phyloP scores from a whole-genome alignment of 2,888 invertebrate species.

The Eudemis profundana region DNA sequence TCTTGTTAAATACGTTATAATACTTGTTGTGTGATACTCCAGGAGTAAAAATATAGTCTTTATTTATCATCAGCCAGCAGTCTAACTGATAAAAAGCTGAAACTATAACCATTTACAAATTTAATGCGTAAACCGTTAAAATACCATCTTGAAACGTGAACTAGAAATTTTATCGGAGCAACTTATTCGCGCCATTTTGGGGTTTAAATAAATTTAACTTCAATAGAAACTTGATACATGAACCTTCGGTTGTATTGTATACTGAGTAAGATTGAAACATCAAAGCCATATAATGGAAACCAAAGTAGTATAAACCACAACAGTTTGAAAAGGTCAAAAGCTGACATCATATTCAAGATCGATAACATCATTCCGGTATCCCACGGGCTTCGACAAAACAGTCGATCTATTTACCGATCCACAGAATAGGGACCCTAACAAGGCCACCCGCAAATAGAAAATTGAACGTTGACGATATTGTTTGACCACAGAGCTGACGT shows the following conservation, averaged over 20 bases:
- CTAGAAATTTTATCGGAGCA: background rate
- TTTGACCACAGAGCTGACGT: constrained; percentile 63
- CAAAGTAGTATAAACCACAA: constrained; percentile 13
- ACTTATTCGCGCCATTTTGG: background rate
- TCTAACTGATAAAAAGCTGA: too few relatives aligned
- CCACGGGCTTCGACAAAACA: constrained; percentile 63
- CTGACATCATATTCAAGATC: constrained; percentile 50
- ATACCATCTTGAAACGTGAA: too few relatives aligned
- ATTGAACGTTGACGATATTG: constrained; percentile 60
- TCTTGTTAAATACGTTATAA: too few relatives aligned
- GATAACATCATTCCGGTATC: constrained; percentile 54
- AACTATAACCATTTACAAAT: too few relatives aligned
- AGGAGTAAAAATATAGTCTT: too few relatives aligned
- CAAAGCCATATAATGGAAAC: constrained; percentile 7
- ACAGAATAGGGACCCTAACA: constrained; percentile 60
- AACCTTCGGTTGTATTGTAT: background rate
- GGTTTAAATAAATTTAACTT: constrained; percentile 2
- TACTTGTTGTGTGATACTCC: too few relatives aligned
- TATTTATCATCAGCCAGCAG: too few relatives aligned
- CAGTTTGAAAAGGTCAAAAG: constrained; percentile 41
- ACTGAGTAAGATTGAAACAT: constrained; percentile 24
- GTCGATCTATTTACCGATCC: constrained; percentile 68
- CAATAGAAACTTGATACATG: constrained; percentile 8
- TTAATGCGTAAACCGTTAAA: background rate
- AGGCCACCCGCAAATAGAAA: constrained; percentile 76